These are phyloP conservation scores for Cheilosia soror DNA, from an alignment of 2,888 invertebrate genomes.

Conservation along the genomic window DNA sequence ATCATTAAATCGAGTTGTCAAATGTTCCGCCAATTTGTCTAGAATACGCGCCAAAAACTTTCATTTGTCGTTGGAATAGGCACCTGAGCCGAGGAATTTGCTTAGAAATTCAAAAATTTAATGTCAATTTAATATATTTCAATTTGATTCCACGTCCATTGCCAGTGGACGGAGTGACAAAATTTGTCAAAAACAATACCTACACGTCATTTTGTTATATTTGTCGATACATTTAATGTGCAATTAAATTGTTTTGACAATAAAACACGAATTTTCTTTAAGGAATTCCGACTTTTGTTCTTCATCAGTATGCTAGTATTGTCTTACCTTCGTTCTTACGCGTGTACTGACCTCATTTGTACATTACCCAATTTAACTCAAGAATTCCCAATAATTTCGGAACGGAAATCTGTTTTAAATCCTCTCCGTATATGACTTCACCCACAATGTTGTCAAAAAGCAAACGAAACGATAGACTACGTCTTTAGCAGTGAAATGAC, in stretches of 20 bases:
- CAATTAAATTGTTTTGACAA: not conserved
- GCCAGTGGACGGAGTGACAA: no score
- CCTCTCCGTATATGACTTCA: slow-evolving; percentile 36
- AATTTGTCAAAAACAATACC: no score
- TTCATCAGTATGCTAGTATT: slow-evolving; percentile 4
- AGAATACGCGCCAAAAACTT: no score
- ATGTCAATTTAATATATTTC: no score
- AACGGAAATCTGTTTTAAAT: slow-evolving; percentile 41
- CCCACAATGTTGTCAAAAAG: slow-evolving; percentile 16
- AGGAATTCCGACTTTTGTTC: not conserved
- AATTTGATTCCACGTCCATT: no score
- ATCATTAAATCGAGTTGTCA: no score
- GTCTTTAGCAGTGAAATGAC: slow-evolving; percentile 11
- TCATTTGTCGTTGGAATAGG: no score
- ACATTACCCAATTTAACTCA: slow-evolving; percentile 22
- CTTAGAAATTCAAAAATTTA: no score
- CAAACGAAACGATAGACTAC: not conserved
- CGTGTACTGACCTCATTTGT: slow-evolving; percentile 46
- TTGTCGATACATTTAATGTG: not conserved
- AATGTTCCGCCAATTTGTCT: no score
- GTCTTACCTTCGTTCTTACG: slow-evolving; percentile 32
- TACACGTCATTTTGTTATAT: no score
- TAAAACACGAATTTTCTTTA: slow-evolving; percentile 12
- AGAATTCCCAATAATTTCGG: slow-evolving; percentile 36
- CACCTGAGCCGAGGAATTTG: no score